Percentiles rank a stretch among this genome's conserved stretches.
phyloP scores from a whole-genome alignment of 2,113 vertebrate genomes.

The Onychostoma macrolepis region DNA sequence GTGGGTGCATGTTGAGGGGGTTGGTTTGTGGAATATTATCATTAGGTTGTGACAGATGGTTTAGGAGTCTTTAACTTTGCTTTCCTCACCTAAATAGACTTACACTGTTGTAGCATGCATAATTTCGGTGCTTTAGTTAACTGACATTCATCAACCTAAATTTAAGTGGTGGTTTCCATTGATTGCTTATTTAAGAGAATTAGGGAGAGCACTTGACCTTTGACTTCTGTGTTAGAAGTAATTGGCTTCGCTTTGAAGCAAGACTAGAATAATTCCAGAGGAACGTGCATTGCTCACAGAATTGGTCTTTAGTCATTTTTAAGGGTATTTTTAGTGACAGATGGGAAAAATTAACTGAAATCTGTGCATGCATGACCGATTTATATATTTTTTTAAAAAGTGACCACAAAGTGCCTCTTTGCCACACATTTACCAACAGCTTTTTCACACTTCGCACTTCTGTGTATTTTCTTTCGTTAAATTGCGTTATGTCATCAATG shows the following conservation, averaged over 20 bases:
- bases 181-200: conserved; percentile 12
- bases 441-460: neutral
- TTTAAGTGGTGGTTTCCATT: neutral
- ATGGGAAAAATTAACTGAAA: neutral
- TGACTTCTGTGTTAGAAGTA: neutral
- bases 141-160: neutral
- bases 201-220: conserved; percentile 20
- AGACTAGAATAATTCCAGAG: conserved; percentile 2
- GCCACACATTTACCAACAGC: neutral
- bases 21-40: neutral
- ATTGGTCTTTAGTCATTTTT: neutral
- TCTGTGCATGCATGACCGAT: neutral
- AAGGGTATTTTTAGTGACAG: neutral
- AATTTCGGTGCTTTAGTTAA: neutral
- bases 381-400: too few relatives aligned
- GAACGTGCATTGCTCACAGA: neutral
- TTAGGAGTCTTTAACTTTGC: neutral
- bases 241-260: conserved; percentile 4
- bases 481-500: neutral
- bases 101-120: neutral
- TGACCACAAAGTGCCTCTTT: too few relatives aligned
- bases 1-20: conserved; percentile 12
- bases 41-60: conserved; percentile 16
- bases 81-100: neutral
- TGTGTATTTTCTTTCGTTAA: neutral